Base-by-base conservation (phyloP, 2,888 invertebrate species). In the Emesis furor region DNA sequence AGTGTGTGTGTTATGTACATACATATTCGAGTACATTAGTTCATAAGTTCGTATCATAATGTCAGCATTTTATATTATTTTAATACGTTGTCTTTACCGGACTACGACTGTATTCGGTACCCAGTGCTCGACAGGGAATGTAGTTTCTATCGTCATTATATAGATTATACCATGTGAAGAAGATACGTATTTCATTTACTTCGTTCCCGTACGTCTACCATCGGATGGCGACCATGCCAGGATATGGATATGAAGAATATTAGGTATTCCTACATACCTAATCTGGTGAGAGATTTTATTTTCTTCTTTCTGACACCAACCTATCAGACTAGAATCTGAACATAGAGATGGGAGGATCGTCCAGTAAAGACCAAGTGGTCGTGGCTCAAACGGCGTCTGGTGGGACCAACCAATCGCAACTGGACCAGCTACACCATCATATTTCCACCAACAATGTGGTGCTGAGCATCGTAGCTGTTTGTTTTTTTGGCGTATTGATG, bases 271-370 rank as follows among this genome's bases (percentile, higher is more conserved):
- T n/a, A 14, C 14, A 17, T 14, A 55, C 17, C 55, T 17, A 55
- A 14, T n/a, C 17, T 17, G 51, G 51, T 55, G 51, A 55, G 51
- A 14, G n/a, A 6, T 5, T 55, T 55, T 55, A n/a, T 55, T 55
- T 55, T 55, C 37, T 37, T 24, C 1, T 24, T 24, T 24, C 24
- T 24, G 24, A 24, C 24, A 24, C 24, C 24, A 24, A 24, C 24
- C 8, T 39, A 5, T 39, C 6, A 5, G 10, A 39, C 39, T 8
- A 8, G 1, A 39, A 14, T 14, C 24, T 24, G 24, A 46, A 17
- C 30, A 65, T 32, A 62, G 46, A 37, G 30, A 76, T 76, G 37
- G 37, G 46, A 68, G 24, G 35, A 76, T 42, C 68, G 69, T 51
- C 51, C n/a, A 55, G 51, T 12, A 55, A 55, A 55, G 51, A 55